Conservation (phyloP, 2,888 invertebrate species). For the Drosophila stalkeri region DNA sequence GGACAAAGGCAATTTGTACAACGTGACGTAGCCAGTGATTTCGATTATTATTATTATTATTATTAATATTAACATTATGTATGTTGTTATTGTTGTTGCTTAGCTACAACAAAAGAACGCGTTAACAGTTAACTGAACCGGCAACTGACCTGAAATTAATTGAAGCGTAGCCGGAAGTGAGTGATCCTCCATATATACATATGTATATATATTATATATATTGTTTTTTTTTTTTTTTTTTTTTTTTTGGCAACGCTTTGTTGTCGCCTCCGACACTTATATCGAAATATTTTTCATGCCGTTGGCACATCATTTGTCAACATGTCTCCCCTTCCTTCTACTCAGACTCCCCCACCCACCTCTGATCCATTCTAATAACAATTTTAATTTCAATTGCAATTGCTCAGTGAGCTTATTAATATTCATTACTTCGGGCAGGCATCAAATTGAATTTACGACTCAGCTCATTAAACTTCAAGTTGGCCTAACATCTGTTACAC, state of each 20-base stretch:
- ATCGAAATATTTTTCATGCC: slow-evolving; percentile 54
- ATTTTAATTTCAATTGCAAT: slow-evolving; percentile 53
- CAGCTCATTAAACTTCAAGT: slow-evolving; percentile 63
- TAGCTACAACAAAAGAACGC: slow-evolving; percentile 41
- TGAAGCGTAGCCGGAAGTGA: slow-evolving; percentile 55
- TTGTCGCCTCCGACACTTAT: slow-evolving; percentile 14
- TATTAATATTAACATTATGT: slow-evolving; percentile 44
- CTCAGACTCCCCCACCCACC: neutral
- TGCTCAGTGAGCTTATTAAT: slow-evolving; percentile 71
- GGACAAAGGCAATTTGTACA: slow-evolving; percentile 74
- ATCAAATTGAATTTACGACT: slow-evolving; percentile 61
- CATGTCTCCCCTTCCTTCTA: neutral
- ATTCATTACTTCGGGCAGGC: slow-evolving; percentile 66
- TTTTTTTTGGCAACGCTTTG: slow-evolving; percentile 54
- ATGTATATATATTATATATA: too few relatives aligned
- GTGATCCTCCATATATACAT: slow-evolving; percentile 3
- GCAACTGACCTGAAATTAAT: slow-evolving; percentile 54
- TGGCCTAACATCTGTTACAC: slow-evolving; percentile 68
- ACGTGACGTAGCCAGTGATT: slow-evolving; percentile 42
- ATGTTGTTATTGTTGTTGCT: slow-evolving; percentile 27
- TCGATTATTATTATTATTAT: slow-evolving; percentile 42
- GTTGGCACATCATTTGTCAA: slow-evolving; percentile 69
- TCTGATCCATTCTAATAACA: neutral
- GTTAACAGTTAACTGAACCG: slow-evolving; percentile 70
- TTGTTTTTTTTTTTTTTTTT: neutral